These are phyloP conservation scores for Neosilurus hyrtlii DNA, from an alignment of 2,797 vertebrate species.

Conservation along the genomic window DNA sequence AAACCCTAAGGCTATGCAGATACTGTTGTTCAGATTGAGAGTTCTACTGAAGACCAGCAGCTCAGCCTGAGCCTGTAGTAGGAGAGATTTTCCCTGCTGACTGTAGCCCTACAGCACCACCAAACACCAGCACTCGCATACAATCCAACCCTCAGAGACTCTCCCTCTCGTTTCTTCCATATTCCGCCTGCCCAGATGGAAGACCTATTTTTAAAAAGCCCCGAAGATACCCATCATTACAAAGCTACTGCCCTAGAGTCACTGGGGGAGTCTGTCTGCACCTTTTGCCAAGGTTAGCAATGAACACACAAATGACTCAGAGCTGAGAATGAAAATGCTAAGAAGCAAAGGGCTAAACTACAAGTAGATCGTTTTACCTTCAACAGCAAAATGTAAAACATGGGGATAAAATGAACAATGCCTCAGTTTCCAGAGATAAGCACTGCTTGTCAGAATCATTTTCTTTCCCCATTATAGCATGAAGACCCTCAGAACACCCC, in stretches of 20 bases:
- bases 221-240: slow-evolving; percentile 37
- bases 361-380: background rate
- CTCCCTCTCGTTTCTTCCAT: background rate
- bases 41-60: slow-evolving; percentile 12
- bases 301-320: slow-evolving; percentile 18
- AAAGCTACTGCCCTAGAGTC: slow-evolving; percentile 24
- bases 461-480: slow-evolving; percentile 11
- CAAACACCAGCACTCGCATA: slow-evolving; percentile 12
- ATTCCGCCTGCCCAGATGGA: background rate
- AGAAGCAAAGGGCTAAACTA: slow-evolving; percentile 23
- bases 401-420: background rate
- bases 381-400: background rate
- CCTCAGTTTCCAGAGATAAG: background rate
- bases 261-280: slow-evolving; percentile 17
- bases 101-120: slow-evolving; percentile 28
- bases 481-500: background rate
- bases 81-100: slow-evolving; percentile 28
- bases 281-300: slow-evolving; percentile 47
- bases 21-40: background rate
- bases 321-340: slow-evolving; percentile 35
- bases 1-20: slow-evolving; percentile 36
- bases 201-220: slow-evolving; percentile 37
- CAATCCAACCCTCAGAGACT: slow-evolving; percentile 16
- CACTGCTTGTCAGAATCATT: slow-evolving; percentile 15
- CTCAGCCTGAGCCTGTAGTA: slow-evolving; percentile 6